Base-by-base conservation (phyloP, 2,888 invertebrate species). In the Limnephilus auricula region DNA sequence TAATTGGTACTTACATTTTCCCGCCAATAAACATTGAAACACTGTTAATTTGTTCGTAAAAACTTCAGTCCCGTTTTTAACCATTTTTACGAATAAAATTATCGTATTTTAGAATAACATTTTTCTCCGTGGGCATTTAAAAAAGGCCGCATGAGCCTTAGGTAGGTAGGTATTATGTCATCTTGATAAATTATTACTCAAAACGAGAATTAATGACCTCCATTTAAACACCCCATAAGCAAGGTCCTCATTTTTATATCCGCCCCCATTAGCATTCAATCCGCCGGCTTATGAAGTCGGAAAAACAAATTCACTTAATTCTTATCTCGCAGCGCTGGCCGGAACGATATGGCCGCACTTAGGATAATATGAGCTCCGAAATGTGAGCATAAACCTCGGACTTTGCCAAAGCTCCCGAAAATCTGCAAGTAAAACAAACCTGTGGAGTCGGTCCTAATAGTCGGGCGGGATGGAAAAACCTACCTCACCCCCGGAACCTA, bases 391-490 rank as follows among this genome's bases (percentile, higher is more conserved):
- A 91, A 91, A 91, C 89, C 89, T 89, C 79, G 80, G 91, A 89
- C 80, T 91, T 88, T 83, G 78, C 83, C 50, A 84, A 82, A 91
- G 89, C 90, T 79, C 89, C 40, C 40, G 89, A 82, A 92, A 92
- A 92, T 90, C 89, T 90, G 89, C 92, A 92, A 92, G 92, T 92
- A 87, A 91, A 89, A 92, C 92, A 92, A 91, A 92, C 92, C 92
- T 92, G 92, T 89, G 91, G 91, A 87, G 89, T 87, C 79, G 82
- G 65, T 25, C 82, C 32, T 82, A 82, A 82, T 32, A 82, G 82
- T 82, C 82, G 32, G 31, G 85, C 34, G 37, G 85, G 45, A 18
- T n/a, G 6, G 85, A 45, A 30, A 45, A 85, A 45, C 30, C n/a
- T 40, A n/a, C 85, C 85, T 37, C 37, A 30, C 30, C 85, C 85